Evolutionary conservation across 2,888 invertebrate genomes (phyloP), one percentile per base, ranked within the genome.

Genomic region (Euclidia mi): DNA sequence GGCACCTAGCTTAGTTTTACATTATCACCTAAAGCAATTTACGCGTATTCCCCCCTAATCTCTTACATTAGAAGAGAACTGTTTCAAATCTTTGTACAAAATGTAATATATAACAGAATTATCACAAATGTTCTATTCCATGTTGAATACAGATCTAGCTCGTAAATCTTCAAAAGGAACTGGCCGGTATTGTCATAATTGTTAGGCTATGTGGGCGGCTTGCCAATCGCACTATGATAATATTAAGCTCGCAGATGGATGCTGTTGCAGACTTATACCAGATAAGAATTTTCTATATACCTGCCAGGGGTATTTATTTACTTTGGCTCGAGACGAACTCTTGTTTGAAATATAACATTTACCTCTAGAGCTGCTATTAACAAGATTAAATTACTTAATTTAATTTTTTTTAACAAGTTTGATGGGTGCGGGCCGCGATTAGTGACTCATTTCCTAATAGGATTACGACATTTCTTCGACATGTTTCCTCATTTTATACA

Each of bases 371-470:
- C n/a, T n/a, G n/a, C 35, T 43, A 56, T 62, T 66, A 50, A 70
- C 50, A 38, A 40, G 59, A 74, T 69, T 69, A 70, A 47, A 55
- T 70, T n/a, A n/a, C n/a, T n/a, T 69, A 69, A 70, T 69, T 69
- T 58, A 45, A 34, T 48, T 63, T n/a, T n/a, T n/a, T n/a, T n/a
- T n/a, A n/a, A n/a, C n/a, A n/a, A 47, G 56, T 64, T 58, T 46
- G 49, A 46, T 50, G 52, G 71, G 75, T 57, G 65, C 40, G 65
- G 69, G 18, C 37, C 49, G 50, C 65, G 59, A 58, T 66, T 59
- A 71, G 67, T 40, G 38, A 45, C 52, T 71, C 45, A 52, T 65
- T 20, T 6, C 6, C 4, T 20, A 20, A 60, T 15, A 6, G 15
- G 29, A 28, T 28, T 11, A 11, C 7, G 10, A 1, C 1, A 12